phyloP scores from a whole-genome alignment of 2,113 vertebrate species.

The Mustela nigripes region DNA sequence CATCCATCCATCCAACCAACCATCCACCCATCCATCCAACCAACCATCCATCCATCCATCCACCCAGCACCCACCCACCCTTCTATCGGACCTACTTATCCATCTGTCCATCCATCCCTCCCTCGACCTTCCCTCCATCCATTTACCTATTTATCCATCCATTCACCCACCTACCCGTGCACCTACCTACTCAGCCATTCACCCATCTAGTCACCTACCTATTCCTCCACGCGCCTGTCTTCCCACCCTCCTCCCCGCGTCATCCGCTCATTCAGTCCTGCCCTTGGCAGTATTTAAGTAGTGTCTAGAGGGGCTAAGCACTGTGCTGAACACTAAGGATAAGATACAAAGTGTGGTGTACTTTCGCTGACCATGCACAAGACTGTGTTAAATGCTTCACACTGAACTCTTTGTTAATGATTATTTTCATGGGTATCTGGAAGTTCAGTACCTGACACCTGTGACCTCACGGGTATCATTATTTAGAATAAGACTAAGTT shows the following conservation, averaged over 20 bases:
- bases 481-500: background rate
- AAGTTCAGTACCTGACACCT: background rate
- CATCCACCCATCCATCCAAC: accelerated
- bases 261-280: no score
- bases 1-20: background rate
- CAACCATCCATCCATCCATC: accelerated
- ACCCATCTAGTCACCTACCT: background rate
- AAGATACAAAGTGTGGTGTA: background rate
- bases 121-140: background rate
- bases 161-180: background rate
- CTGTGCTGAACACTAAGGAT: background rate
- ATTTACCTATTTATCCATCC: background rate
- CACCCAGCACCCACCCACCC: accelerated
- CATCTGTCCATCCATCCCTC: background rate
- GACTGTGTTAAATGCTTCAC: background rate
- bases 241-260: background rate
- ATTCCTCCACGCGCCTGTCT: background rate
- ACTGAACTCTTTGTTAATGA: background rate
- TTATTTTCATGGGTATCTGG: background rate
- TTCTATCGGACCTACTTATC: background rate
- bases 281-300: no score
- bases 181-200: background rate
- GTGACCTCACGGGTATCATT: background rate
- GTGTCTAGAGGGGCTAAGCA: background rate
- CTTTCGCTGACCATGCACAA: background rate